Percentiles rank a stretch among this genome's conserved stretches.
Evolutionary conservation across 2,888 invertebrate species (phyloP).

Genomic region (Iphiclides podalirius): DNA sequence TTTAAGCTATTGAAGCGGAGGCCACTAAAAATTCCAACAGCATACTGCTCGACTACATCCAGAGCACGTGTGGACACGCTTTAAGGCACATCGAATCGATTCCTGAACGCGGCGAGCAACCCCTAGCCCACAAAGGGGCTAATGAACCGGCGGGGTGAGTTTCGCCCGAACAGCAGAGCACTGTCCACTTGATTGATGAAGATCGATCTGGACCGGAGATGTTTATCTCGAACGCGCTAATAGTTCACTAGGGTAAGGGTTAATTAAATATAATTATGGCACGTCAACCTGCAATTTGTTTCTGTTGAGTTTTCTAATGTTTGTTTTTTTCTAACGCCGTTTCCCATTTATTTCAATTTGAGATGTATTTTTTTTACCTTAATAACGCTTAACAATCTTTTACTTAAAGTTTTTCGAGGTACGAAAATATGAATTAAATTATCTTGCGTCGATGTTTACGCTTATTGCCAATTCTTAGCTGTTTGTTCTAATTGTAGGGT

Average conservation of each 20-base stretch:
- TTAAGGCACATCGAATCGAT: constrained; percentile 35
- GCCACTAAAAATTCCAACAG: constrained; percentile 3
- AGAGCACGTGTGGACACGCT: constrained; percentile 17
- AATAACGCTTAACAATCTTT: no score
- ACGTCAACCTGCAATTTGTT: constrained; percentile 8
- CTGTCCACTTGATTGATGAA: constrained; percentile 24
- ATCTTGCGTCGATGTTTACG: no score
- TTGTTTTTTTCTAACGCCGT: background rate
- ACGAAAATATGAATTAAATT: no score
- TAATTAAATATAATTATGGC: constrained; percentile 6
- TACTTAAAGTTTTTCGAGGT: no score
- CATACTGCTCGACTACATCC: background rate
- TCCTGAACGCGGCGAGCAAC: constrained; percentile 22
- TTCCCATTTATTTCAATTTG: background rate
- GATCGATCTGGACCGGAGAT: constrained; percentile 20
- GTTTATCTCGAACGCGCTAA: constrained; percentile 6
- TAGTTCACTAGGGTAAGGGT: constrained; percentile 1
- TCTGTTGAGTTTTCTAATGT: background rate
- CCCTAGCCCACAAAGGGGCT: constrained; percentile 23
- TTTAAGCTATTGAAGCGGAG: no score
- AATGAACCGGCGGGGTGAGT: constrained; percentile 25
- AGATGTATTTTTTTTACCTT: no score
- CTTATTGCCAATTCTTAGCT: no score
- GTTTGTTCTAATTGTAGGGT: no score
- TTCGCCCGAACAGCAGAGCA: constrained; percentile 3